Conservation (phyloP, 1,140 invertebrate species). For the Plectrocnemia conspersa region DNA sequence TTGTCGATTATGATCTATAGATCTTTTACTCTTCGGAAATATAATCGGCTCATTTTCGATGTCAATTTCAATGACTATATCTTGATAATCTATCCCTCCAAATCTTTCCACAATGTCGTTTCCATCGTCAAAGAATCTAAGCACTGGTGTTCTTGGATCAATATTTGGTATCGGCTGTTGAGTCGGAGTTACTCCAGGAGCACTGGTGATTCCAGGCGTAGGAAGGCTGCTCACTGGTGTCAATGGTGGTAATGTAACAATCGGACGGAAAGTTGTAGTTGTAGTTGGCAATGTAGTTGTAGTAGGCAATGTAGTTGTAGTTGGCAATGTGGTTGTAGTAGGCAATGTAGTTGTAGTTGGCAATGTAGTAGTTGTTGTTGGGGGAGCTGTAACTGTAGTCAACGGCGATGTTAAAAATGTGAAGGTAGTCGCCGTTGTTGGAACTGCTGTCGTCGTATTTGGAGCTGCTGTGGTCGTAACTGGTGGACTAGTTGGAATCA, state of each 20-base stretch:
- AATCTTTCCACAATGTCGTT: slow-evolving; percentile 38
- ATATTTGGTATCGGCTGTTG: slow-evolving; percentile 36
- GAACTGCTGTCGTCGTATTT: too few relatives aligned
- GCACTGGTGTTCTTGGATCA: slow-evolving; percentile 41
- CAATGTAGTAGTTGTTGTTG: slow-evolving; percentile 17
- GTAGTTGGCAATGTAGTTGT: background rate
- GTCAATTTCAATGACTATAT: slow-evolving; percentile 26
- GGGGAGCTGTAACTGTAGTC: background rate
- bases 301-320: slow-evolving; percentile 6
- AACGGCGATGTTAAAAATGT: too few relatives aligned
- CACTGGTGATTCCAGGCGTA: slow-evolving; percentile 3
- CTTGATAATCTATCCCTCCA: slow-evolving; percentile 25
- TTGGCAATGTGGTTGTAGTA: slow-evolving; percentile 14
- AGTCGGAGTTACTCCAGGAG: background rate
- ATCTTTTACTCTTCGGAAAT: slow-evolving; percentile 41
- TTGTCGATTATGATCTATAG: background rate
- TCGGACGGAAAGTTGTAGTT: background rate
- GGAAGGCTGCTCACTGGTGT: slow-evolving; percentile 3
- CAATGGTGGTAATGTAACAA: background rate
- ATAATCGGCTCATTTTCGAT: slow-evolving; percentile 14
- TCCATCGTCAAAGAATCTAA: slow-evolving; percentile 40
- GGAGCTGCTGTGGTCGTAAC: too few relatives aligned
- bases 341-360: slow-evolving; percentile 6
- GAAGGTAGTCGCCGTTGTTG: too few relatives aligned
- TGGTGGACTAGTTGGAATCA: slow-evolving; percentile 21